Base-by-base conservation (phyloP, 2,888 invertebrate genomes). In the Augiades crinisus region DNA sequence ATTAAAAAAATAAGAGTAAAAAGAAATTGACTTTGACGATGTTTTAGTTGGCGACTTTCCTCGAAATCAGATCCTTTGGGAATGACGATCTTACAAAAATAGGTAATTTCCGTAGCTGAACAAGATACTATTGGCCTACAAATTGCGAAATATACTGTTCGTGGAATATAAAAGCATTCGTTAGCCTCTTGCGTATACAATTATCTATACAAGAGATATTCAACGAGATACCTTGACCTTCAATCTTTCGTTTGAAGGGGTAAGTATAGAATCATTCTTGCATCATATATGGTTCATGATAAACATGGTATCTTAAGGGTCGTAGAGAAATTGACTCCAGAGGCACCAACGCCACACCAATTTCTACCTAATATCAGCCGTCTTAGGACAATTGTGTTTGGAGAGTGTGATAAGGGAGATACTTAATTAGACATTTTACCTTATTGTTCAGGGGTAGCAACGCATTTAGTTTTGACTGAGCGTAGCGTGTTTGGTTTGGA, bases 161-260 rank as follows among this genome's bases (percentile, higher is more conserved):
- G 27, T 27, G 2, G 24, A 12, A 46, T 10, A 47, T 31, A 38
- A 47, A 47, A 38, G 47, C 30, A 3, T 47, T 72, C 58, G 64
- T 72, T 72, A 70, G 65, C 6, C 31, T 45, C 50, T 49, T 47
- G 44, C 36, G 13, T n/a, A 49, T 5, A 36, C 30, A 22, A 37
- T n/a, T n/a, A n/a, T 21, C 24, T 22, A 41, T 24, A 34, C 37
- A 30, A 10, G 43, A 36, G 10, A 44, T 27, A 34, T 49, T 37
- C 44, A 27, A 37, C 13, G 30, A 44, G 30, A 14, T 7, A 8
- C 14, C 10, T 19, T 34, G 43, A 50, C 50, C 50, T 50, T 44
- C 14, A 50, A 7, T 7, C 4, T 30, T 14, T 10, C 12, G 22
- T 40, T 40, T 47, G 38, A 31, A 31, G 31, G 6, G 14, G 3